A percentile compares a stretch with the other conserved stretches of the same genome.
Conservation (phyloP, 2,888 invertebrate species). For the Malthinus flaveolus region DNA sequence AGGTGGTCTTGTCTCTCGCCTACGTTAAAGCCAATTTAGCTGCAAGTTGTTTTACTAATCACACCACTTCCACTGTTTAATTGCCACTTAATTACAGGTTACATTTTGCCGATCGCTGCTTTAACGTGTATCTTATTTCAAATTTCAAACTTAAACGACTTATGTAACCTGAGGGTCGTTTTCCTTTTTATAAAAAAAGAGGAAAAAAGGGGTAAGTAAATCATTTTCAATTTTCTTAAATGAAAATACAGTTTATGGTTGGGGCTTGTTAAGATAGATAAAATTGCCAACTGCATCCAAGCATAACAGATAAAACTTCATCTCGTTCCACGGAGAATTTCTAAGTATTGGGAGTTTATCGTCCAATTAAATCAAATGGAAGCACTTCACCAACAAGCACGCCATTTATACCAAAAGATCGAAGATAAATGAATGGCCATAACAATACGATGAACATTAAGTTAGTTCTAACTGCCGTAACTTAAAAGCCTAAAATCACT, state of each 20-base stretch:
- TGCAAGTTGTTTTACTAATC: constrained; percentile 29
- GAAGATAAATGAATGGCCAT: constrained; percentile 32
- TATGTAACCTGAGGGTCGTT: background rate
- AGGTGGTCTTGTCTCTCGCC: constrained; percentile 27
- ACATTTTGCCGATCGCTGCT: constrained; percentile 18
- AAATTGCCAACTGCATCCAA: constrained; percentile 21
- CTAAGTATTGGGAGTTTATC: constrained; percentile 41
- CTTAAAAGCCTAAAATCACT: constrained; percentile 12
- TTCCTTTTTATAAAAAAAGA: background rate
- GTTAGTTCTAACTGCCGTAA: constrained; percentile 21
- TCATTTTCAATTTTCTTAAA: constrained; percentile 24
- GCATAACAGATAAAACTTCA: constrained; percentile 28
- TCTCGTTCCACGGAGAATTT: constrained; percentile 36
- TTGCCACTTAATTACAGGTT: constrained; percentile 29
- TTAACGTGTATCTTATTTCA: constrained; percentile 22
- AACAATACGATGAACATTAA: constrained; percentile 30
- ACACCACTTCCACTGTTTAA: constrained; percentile 28
- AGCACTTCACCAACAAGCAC: constrained; percentile 44
- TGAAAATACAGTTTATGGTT: constrained; percentile 18
- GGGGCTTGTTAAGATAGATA: constrained; percentile 18
- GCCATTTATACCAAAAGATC: constrained; percentile 47
- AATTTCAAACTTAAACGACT: constrained; percentile 17
- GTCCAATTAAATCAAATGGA: constrained; percentile 51
- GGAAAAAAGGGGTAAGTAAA: background rate
- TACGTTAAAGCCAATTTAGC: constrained; percentile 21